phyloP scores from a whole-genome alignment of 1,140 invertebrate genomes.

The Trialeurodes vaporariorum region DNA sequence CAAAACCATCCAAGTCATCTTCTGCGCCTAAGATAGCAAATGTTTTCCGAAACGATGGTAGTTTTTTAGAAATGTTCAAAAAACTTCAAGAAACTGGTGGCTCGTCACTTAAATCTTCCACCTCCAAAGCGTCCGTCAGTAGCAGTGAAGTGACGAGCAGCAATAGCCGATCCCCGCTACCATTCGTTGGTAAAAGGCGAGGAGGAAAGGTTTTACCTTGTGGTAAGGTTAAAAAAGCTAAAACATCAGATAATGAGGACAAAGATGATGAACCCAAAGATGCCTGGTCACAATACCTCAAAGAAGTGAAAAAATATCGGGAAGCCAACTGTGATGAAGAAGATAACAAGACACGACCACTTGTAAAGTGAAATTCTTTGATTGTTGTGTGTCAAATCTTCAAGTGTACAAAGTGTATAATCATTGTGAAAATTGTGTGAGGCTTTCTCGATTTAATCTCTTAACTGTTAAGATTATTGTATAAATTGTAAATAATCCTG shows the following conservation, averaged over 20 bases:
- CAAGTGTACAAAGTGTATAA: background rate
- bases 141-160: background rate
- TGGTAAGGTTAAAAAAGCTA: slow-evolving; percentile 74
- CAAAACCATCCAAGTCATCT: background rate
- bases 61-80: slow-evolving; percentile 80
- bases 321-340: slow-evolving; percentile 85
- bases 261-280: slow-evolving; percentile 57
- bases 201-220: slow-evolving; percentile 78
- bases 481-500: too few species aligned
- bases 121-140: slow-evolving; percentile 23
- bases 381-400: too few species aligned
- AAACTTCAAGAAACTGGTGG: slow-evolving; percentile 56
- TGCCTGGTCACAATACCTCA: slow-evolving; percentile 84
- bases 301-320: slow-evolving; percentile 83
- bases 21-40: slow-evolving; percentile 28
- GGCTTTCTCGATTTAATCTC: too few species aligned
- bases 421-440: too few species aligned
- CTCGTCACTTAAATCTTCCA: slow-evolving; percentile 34
- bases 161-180: slow-evolving; percentile 17
- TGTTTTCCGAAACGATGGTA: slow-evolving; percentile 71
- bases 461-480: too few species aligned
- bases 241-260: slow-evolving; percentile 47
- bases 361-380: slow-evolving; percentile 67
- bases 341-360: slow-evolving; percentile 68
- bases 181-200: slow-evolving; percentile 67